These are phyloP conservation scores for Hylaeus anthracinus DNA, from an alignment of 1,140 invertebrate genomes.

Conservation along the genomic window DNA sequence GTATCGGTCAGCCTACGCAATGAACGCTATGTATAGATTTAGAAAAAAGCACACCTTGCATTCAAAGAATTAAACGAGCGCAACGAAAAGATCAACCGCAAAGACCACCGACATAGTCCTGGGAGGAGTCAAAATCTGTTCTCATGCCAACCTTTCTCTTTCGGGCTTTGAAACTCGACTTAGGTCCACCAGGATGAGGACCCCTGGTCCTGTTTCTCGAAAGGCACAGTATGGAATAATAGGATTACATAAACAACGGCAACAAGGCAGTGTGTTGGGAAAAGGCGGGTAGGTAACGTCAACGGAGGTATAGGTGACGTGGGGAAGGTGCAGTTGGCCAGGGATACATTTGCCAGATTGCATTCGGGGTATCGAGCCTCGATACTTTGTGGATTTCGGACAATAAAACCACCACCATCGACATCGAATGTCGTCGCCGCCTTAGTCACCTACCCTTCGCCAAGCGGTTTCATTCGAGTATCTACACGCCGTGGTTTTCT, in stretches of 20 bases:
- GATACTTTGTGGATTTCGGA: slow-evolving; percentile 76
- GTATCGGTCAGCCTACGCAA: too few species aligned
- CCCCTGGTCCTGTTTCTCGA: slow-evolving; percentile 66
- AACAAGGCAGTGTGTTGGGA: slow-evolving; percentile 77
- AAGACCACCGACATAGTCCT: not conserved
- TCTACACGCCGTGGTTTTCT: slow-evolving; percentile 47
- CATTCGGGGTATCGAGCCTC: slow-evolving; percentile 58
- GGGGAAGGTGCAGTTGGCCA: slow-evolving; percentile 58
- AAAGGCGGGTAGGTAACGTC: slow-evolving; percentile 48
- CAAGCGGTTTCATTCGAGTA: slow-evolving; percentile 54
- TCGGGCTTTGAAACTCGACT: not conserved
- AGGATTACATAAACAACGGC: slow-evolving; percentile 81
- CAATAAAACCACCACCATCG: slow-evolving; percentile 63
- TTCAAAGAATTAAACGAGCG: not conserved
- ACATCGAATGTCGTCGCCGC: slow-evolving; percentile 45
- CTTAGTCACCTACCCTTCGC: slow-evolving; percentile 47
- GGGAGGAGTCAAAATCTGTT: not conserved
- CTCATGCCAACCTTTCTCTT: too few species aligned
- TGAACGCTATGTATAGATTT: too few species aligned
- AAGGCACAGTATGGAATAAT: slow-evolving; percentile 78
- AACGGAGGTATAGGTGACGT: not conserved
- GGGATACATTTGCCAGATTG: slow-evolving; percentile 73
- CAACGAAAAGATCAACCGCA: too few species aligned
- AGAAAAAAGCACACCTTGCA: not conserved
- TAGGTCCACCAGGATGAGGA: slow-evolving; percentile 53